Evolutionary conservation across 2,113 vertebrate species (phyloP).

Genomic region (Prunella himalayana): DNA sequence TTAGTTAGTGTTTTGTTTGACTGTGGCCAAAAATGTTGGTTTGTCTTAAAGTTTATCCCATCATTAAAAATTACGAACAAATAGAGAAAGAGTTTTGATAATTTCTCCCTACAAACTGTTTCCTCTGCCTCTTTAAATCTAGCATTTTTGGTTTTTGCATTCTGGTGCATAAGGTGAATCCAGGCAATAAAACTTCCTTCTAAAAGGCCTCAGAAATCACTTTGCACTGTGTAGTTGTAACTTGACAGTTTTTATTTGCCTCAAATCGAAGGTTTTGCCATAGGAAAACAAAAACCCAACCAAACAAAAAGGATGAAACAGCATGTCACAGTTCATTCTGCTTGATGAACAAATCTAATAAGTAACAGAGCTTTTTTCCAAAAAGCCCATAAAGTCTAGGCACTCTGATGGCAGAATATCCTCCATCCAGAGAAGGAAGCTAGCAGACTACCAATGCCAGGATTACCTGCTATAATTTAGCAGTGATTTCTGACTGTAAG

Average conservation of each 20-base stretch:
- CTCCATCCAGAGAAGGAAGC: not conserved
- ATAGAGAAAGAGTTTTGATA: not conserved
- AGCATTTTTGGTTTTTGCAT: not conserved
- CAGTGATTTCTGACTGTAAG: accelerated
- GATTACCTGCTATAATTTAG: not conserved
- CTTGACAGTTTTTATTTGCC: not conserved
- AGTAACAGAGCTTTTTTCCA: not conserved
- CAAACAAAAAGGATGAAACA: not conserved
- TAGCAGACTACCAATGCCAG: not conserved
- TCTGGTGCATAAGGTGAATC: not conserved
- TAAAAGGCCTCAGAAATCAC: not conserved
- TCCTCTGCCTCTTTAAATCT: not conserved
- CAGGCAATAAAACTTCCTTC: not conserved
- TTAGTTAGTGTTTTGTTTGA: not conserved
- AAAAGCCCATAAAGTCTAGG: not conserved
- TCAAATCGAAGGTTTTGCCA: not conserved
- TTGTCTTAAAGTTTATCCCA: not conserved
- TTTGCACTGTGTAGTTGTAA: not conserved
- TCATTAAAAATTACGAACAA: not conserved
- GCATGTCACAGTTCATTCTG: not conserved
- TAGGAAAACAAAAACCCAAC: not conserved
- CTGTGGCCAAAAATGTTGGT: not conserved
- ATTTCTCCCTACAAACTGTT: not conserved
- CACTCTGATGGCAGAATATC: not conserved
- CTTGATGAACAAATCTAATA: not conserved